Evolutionary conservation across 1,140 invertebrate species (phyloP).

Genomic region (Heliconius hermathena): DNA sequence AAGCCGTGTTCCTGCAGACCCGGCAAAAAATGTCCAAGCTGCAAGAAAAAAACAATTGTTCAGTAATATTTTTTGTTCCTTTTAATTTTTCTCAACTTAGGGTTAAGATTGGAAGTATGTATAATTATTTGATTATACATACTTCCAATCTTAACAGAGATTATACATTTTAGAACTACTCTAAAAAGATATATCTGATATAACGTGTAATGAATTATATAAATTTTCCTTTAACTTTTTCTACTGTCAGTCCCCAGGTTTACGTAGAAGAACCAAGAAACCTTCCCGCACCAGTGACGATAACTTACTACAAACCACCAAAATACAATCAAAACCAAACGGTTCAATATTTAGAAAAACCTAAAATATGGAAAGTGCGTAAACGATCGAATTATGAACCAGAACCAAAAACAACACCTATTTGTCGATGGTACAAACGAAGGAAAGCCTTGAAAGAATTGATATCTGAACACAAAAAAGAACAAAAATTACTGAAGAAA

Average conservation of each 20-base stretch:
- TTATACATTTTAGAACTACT: too few species aligned
- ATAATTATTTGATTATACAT: not conserved
- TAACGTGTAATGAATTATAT: not conserved
- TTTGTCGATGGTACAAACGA: conserved; percentile 49
- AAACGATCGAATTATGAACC: conserved; percentile 30
- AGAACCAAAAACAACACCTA: conserved; percentile 12
- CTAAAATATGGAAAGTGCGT: conserved; percentile 28
- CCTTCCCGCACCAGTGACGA: conserved; percentile 34
- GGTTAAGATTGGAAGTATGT: too few species aligned
- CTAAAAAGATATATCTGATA: not conserved
- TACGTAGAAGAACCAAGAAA: conserved; percentile 35
- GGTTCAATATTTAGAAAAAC: conserved; percentile 27
- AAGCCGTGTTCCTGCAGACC: conserved; percentile 38
- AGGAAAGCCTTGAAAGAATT: conserved; percentile 41
- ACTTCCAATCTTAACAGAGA: not conserved
- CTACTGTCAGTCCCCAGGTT: conserved; percentile 40
- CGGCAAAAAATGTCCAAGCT: conserved; percentile 36
- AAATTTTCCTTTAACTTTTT: not conserved
- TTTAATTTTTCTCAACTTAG: not conserved
- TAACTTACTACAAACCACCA: conserved; percentile 32
- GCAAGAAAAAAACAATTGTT: conserved; percentile 33
- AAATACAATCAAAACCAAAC: conserved; percentile 25
- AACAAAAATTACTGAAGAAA: conserved; percentile 17
- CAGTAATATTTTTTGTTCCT: conserved; percentile 30
- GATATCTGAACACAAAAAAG: conserved; percentile 36